Evolutionary conservation across 2,113 vertebrate species (phyloP).

Genomic region (Rhabdomys dilectus): DNA sequence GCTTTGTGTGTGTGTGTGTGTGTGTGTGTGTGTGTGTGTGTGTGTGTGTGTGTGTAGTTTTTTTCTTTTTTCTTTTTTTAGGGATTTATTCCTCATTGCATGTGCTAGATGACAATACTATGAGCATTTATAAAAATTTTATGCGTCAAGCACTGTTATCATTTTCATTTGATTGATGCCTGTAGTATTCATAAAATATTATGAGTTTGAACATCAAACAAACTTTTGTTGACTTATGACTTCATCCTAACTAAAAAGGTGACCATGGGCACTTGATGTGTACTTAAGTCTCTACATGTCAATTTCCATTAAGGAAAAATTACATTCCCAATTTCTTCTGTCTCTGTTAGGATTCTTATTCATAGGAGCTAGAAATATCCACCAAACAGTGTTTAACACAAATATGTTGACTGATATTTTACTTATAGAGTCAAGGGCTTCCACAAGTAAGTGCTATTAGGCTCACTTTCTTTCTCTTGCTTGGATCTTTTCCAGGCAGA

Average conservation of each 20-base stretch:
- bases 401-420: constrained; percentile 28
- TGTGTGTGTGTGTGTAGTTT: no score
- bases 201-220: constrained; percentile 6
- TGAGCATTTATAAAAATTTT: not conserved
- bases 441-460: not conserved
- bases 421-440: not conserved
- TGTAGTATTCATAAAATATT: not conserved
- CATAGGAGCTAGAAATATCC: constrained; percentile 8
- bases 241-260: not conserved
- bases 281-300: not conserved
- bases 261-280: not conserved
- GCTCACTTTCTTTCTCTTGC: not conserved
- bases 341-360: not conserved
- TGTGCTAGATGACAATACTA: not conserved
- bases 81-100: constrained; percentile 9
- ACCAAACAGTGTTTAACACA: constrained; percentile 8
- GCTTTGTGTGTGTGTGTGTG: not conserved
- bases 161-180: constrained; percentile 40
- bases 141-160: not conserved
- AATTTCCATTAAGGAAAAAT: constrained; percentile 59
- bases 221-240: not conserved
- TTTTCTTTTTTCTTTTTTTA: no score
- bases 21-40: no score
- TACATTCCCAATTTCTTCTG: not conserved
- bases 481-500: constrained; percentile 36